Evolutionary conservation across 2,113 vertebrate genomes (phyloP).

Genomic region (Xiphorhynchus elegans): DNA sequence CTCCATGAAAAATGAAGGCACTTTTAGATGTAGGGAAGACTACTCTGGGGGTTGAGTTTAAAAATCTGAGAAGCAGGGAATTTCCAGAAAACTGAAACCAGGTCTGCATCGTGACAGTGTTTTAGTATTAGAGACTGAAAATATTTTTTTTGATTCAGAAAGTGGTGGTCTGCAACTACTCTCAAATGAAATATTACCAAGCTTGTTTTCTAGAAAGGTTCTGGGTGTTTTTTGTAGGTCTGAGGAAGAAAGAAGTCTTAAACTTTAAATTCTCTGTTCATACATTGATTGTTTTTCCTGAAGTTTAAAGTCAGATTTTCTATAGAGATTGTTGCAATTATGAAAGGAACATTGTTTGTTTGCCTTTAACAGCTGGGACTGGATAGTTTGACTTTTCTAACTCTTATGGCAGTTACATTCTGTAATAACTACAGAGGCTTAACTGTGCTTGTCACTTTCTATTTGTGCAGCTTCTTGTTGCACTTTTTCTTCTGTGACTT

Average conservation of each 20-base stretch:
- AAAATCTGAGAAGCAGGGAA: constrained; percentile 5
- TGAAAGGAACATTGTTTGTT: fast-evolving
- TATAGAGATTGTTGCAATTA: neutral
- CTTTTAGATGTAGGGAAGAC: neutral
- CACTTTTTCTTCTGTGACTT: neutral
- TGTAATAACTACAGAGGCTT: neutral
- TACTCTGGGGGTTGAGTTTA: neutral
- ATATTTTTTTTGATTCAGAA: constrained; percentile 22
- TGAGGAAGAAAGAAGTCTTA: neutral
- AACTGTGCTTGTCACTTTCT: neutral
- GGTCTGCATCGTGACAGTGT: neutral
- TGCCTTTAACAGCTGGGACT: neutral
- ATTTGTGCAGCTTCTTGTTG: neutral
- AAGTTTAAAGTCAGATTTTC: neutral
- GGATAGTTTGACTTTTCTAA: neutral
- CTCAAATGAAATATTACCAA: neutral
- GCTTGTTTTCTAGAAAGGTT: neutral
- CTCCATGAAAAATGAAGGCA: neutral
- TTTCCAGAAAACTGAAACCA: constrained; percentile 53
- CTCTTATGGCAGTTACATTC: neutral
- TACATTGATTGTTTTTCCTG: neutral
- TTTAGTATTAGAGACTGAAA: neutral
- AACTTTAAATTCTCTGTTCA: neutral
- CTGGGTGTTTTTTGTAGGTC: neutral
- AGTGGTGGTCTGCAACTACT: neutral